Conservation (phyloP, 2,888 invertebrate genomes). For the Protula sp. region DNA sequence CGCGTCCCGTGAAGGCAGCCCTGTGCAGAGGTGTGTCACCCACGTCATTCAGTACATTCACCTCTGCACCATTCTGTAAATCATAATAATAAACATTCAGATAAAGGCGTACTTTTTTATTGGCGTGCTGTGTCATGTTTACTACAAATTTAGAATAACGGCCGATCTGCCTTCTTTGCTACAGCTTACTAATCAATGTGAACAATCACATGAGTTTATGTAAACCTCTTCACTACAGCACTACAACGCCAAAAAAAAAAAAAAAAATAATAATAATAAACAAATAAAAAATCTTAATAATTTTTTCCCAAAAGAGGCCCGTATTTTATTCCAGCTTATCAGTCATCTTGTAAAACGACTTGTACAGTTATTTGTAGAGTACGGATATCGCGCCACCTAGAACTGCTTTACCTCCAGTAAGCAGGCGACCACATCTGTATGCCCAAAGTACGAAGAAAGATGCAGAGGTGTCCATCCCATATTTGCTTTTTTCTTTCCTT, state of each 20-base stretch:
- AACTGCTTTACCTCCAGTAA: slow-evolving; percentile 58
- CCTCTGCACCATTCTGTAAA: slow-evolving; percentile 58
- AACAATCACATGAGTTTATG: no score
- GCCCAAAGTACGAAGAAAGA: slow-evolving; percentile 66
- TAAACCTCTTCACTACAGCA: no score
- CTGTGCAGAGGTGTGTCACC: slow-evolving; percentile 67
- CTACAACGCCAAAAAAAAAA: neutral
- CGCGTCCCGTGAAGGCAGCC: slow-evolving; percentile 66
- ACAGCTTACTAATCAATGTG: neutral
- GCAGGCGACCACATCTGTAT: slow-evolving; percentile 60
- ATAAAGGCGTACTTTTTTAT: no score
- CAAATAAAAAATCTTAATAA: no score
- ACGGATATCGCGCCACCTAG: no score
- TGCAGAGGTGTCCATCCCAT: slow-evolving; percentile 67
- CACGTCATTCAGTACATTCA: slow-evolving; percentile 63
- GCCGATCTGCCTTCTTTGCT: no score
- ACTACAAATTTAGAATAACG: neutral
- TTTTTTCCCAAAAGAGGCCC: no score
- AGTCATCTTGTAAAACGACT: no score
- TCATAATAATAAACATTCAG: slow-evolving; percentile 7
- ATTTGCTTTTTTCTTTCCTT: slow-evolving; percentile 60
- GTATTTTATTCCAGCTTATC: no score
- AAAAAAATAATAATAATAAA: no score
- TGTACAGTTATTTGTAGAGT: no score
- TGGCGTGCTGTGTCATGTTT: neutral